Conservation (phyloP, 2,888 invertebrate genomes). For the Lasioglossum villosulum region DNA sequence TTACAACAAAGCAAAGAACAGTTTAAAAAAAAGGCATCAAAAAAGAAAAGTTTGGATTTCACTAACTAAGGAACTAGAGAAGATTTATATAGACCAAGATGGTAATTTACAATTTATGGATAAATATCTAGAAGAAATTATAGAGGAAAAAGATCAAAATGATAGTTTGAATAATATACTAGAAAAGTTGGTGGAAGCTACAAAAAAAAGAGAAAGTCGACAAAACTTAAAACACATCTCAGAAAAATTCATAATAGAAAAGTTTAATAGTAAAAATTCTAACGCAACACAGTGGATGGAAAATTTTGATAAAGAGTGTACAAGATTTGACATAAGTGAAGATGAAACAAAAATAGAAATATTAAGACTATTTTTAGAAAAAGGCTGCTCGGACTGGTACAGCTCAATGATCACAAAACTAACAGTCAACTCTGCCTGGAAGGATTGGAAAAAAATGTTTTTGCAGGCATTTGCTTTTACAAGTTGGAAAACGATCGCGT, state of each 20-base stretch:
- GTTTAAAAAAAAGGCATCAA: conserved; percentile 40
- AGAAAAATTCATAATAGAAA: conserved; percentile 40
- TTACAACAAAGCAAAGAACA: not conserved
- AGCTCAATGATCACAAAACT: conserved; percentile 15
- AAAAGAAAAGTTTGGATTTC: conserved; percentile 31
- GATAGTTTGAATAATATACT: not conserved
- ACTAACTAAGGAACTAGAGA: conserved; percentile 14
- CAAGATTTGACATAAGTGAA: conserved; percentile 21
- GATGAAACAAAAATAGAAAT: conserved; percentile 34
- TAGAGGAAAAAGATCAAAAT: not conserved
- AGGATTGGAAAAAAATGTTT: no score
- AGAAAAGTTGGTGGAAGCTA: conserved; percentile 23
- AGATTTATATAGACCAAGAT: conserved; percentile 31
- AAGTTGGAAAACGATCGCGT: no score
- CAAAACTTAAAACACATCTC: conserved; percentile 32
- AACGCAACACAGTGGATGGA: conserved; percentile 38
- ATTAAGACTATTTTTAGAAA: conserved; percentile 37
- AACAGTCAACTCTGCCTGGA: not conserved
- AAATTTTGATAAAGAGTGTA: conserved; percentile 39
- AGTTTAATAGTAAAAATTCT: conserved; percentile 25
- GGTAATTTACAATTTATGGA: conserved; percentile 35
- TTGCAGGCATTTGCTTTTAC: no score
- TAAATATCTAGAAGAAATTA: conserved; percentile 25
- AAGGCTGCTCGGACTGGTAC: conserved; percentile 36
- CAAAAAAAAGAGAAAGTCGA: conserved; percentile 21